Base-by-base conservation (phyloP, 2,113 vertebrate genomes). In the Nothocercus julius region DNA sequence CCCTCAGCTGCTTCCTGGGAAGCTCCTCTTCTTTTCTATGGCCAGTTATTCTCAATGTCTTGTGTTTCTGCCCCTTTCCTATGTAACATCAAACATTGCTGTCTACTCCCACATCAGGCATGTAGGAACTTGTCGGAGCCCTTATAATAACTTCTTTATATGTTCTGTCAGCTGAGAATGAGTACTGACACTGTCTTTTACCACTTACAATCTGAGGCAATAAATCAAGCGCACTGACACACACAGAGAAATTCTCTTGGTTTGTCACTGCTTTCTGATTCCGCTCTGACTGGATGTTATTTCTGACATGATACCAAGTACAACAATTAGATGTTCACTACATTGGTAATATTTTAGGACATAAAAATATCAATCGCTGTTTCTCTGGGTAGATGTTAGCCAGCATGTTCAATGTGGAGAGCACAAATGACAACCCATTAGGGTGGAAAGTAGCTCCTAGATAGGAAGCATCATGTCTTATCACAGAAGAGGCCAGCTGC, bases 111-210 rank as follows among this genome's bases (percentile, higher is more conserved):
- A 62, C 30, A 94, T 92, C 86, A 76, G 73, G 76, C 59, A 84
- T 80, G 81, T 67, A 73, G 86, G 84, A 94, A 83, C 85, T 92
- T 96, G 62, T 84, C 87, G 53, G 74, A 96, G 58, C 67, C 77
- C 78, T 87, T 90, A 85, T 92, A 95, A 97, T 95, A 94, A 90
- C 85, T 76, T 94, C 77, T 93, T 94, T 89, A 90, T 93, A 85
- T 66, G 81, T 94, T 93, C 81, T 97, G 85, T 96, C 92, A 89
- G 73, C 85, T 79, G 69, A 93, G 91, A 93, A 97, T 92, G 84
- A 87, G 36, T 87, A 85, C 81, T 95, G 93, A 92, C 92, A 84
- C 36, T 73, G 27, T 74, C 51, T 96, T 96, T 96, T 89, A 92
- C 86, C 86, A 87, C 66, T 68, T 73, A 42, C 80, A 74, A 28